Conservation (phyloP, 1,140 invertebrate species). For the Spodoptera litura region DNA sequence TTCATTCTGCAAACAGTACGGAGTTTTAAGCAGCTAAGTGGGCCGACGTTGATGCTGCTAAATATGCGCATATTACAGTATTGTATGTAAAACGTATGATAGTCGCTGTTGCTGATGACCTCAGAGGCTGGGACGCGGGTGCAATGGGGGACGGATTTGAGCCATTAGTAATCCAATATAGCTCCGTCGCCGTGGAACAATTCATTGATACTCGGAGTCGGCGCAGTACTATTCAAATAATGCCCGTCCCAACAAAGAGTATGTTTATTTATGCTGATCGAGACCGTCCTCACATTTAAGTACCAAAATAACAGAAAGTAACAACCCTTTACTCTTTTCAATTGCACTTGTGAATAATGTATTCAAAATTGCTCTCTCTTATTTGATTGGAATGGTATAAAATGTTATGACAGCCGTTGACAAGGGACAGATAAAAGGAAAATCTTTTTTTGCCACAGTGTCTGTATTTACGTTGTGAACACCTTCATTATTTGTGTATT, state of each 20-base stretch:
- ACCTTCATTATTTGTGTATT: too few relatives aligned
- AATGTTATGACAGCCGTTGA: conserved; percentile 25
- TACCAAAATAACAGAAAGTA: neutral
- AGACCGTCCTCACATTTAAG: neutral
- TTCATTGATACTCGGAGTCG: conserved; percentile 12
- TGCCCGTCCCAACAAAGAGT: neutral
- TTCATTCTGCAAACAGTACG: conserved; percentile 64
- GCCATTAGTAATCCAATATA: conserved; percentile 32
- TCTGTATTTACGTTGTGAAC: too few relatives aligned
- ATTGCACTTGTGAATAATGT: neutral
- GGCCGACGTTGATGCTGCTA: conserved; percentile 53
- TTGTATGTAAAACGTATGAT: conserved; percentile 74
- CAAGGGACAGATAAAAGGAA: neutral
- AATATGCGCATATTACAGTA: conserved; percentile 73
- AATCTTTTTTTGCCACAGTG: neutral
- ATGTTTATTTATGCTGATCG: neutral
- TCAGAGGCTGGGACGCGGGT: conserved; percentile 49
- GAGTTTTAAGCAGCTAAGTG: conserved; percentile 57
- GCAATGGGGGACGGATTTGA: conserved; percentile 5
- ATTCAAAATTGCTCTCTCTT: conserved; percentile 4
- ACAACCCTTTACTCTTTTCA: neutral
- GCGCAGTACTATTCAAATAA: neutral
- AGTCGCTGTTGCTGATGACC: conserved; percentile 62
- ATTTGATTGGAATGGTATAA: neutral
- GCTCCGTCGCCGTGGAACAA: conserved; percentile 23